Evolutionary conservation across 2,888 invertebrate species (phyloP), one percentile per base, ranked within the genome.

Genomic region (Elmis aenea): DNA sequence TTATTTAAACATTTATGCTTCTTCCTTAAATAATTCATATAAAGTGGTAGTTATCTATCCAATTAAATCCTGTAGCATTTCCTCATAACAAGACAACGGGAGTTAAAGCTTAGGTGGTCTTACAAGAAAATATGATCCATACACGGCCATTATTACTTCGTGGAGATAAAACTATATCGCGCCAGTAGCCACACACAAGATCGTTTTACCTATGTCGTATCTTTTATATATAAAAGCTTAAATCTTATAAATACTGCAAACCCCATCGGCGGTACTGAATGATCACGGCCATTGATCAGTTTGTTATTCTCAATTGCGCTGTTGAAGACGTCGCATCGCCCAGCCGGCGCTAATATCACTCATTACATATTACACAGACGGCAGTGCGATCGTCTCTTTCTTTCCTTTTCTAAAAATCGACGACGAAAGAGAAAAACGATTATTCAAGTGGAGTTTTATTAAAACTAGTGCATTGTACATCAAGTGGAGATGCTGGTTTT

Each of bases 231-330:
- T 38, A 32, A 36, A 32, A 23, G 27, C 32, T 32, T 32, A 20
- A 14, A 33, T 26, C 31, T 26, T 30, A 36, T 26, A 32, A 35
- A 37, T n/a, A n/a, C 34, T 27, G 24, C 31, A 30, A 24, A 26
- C 26, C 30, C 36, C 33, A 32, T 38, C 24, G 33, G 26, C 23
- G 31, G 25, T 34, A 18, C 29, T 35, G 38, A 38, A 42, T 39
- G 47, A 45, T 45, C 47, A 36, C 41, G 38, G 39, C 27, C 39
- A 46, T 43, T 46, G 43, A 44, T 46, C 46, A 36, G 46, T 35
- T 40, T 36, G 41, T 33, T 43, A 40, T 40, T 41, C 34, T 40
- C 41, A 41, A 46, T 46, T 43, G 41, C 34, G 40, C 24, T 22
- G 30, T 29, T 29, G 38, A 23, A 36, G 35, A 43, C 38, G 39